Evolutionary conservation across 2,113 vertebrate genomes (phyloP), one percentile per base, ranked within the genome.

Genomic region (Micromys minutus): DNA sequence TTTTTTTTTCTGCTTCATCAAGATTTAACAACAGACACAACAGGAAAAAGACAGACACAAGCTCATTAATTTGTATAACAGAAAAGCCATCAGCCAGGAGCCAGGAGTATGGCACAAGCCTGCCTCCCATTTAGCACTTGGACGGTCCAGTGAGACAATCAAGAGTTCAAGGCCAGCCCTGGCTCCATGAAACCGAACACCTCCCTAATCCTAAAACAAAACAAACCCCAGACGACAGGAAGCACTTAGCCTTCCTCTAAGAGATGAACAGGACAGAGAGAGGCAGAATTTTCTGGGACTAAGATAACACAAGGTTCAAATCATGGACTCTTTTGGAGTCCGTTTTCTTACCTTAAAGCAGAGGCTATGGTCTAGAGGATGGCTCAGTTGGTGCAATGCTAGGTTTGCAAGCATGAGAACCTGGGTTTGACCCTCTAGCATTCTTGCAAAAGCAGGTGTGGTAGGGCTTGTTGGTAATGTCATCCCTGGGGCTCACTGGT

Each of bases 31-130:
- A 57, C 29, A 55, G n/a, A 57, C 13, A 59, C 34, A 59, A 88
- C 36, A 90, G 71, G 67, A 89, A 87, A 94, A 69, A 87, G n/a
- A 96, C 6, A 88, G 65, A 72, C n/a, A 86, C 19, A 87, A 89
- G 67, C 47, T 93, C 47, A 47, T 42, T 50, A 94, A 76, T 85
- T 83, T 61, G 34, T 59, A 96, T 97, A 75, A 74, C 87, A 76
- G 93, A 59, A 79, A 90, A 94, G 71, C 50, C 2, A 84, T 12
- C 22, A 22, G 55, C 21, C 57, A 42, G 10, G 7, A 67, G 9
- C 24, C 45, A 39, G 22, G 16, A 65, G 24, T 90, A 34, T 45
- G 45, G 22, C 22, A 65, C 21, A 65, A 26, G 34, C 22, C 72
- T 63, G 7, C 36, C 22, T 63, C 39, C 55, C 8, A 79, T 19